Conservation (phyloP, 2,797 vertebrate species). For the Sebastes matsubarae region DNA sequence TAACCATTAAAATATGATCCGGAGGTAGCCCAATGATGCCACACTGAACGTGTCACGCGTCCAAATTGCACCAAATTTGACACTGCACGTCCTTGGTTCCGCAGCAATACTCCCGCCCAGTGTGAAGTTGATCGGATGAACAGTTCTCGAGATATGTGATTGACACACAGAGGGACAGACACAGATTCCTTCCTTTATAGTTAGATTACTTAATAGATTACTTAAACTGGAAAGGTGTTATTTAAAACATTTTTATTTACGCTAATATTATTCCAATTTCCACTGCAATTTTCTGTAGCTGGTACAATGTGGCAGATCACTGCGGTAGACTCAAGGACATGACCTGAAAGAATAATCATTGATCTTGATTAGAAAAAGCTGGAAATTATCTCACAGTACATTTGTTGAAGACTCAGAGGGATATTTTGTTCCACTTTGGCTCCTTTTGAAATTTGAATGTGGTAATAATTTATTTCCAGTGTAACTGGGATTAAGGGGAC, state of each 20-base stretch:
- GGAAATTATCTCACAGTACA: background rate
- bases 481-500: background rate
- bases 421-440: background rate
- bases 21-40: too few relatives aligned
- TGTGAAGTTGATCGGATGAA: too few relatives aligned
- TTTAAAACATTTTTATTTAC: background rate
- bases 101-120: too few relatives aligned
- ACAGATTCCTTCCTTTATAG: too few relatives aligned
- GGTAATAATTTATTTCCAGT: background rate
- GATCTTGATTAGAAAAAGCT: background rate
- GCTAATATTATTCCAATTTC: background rate
- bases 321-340: background rate
- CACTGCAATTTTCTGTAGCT: background rate
- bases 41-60: too few relatives aligned
- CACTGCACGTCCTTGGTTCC: too few relatives aligned
- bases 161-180: too few relatives aligned
- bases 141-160: too few relatives aligned
- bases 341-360: background rate
- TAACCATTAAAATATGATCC: too few relatives aligned
- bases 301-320: background rate
- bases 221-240: background rate
- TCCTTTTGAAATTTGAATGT: background rate
- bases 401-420: background rate
- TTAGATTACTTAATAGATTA: too few relatives aligned
- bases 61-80: too few relatives aligned